Conservation (phyloP, 2,888 invertebrate genomes). For the Alloscopus bannaensis region DNA sequence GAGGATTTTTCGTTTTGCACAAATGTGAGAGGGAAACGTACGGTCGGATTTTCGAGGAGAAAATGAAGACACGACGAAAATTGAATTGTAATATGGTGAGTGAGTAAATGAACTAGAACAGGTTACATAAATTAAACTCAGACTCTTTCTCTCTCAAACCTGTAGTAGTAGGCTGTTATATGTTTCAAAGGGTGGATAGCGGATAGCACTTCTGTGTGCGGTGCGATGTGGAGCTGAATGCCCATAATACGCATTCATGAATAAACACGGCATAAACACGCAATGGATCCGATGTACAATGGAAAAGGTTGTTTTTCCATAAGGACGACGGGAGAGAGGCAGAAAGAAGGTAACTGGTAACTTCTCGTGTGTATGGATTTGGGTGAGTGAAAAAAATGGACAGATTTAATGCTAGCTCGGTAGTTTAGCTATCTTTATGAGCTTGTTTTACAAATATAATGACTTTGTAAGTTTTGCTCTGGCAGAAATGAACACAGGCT, state of each 20-base stretch:
- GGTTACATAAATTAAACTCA: constrained; percentile 44
- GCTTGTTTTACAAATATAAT: constrained; percentile 61
- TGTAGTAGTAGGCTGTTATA: not conserved
- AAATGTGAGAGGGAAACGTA: not conserved
- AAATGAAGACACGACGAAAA: constrained; percentile 42
- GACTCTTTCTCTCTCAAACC: too few species aligned
- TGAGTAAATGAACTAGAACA: constrained; percentile 57
- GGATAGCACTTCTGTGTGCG: too few species aligned
- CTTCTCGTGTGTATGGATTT: too few species aligned
- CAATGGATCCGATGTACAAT: too few species aligned
- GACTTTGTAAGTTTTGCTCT: constrained; percentile 44
- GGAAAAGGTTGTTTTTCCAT: not conserved
- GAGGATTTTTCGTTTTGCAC: not conserved
- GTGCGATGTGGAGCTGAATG: too few species aligned
- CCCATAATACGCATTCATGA: too few species aligned
- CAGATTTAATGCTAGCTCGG: constrained; percentile 49
- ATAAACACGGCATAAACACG: not conserved
- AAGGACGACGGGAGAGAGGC: too few species aligned
- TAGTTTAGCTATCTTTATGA: constrained; percentile 60
- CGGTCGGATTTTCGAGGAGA: constrained; percentile 1
- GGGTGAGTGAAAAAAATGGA: constrained; percentile 41
- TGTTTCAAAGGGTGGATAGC: not conserved
- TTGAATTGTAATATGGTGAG: constrained; percentile 46
- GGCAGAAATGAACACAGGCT: constrained; percentile 36
- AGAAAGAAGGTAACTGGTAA: not conserved